Conservation (phyloP, 2,113 vertebrate genomes). For the Zosterops lateralis region DNA sequence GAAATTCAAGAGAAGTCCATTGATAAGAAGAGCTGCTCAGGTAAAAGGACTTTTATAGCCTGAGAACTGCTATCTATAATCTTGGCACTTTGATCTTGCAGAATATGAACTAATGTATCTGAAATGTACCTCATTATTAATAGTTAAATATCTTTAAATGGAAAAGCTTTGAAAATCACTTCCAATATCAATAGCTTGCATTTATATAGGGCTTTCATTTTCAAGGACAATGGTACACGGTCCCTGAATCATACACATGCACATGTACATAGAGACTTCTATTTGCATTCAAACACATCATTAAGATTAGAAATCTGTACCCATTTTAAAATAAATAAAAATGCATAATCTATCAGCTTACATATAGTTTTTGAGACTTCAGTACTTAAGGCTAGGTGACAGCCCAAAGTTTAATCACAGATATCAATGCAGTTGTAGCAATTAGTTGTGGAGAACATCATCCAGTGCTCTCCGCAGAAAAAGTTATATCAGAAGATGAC, state of each 20-base stretch:
- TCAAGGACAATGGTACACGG: neutral
- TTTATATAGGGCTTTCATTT: neutral
- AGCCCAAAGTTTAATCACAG: neutral
- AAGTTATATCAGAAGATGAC: rapidly evolving
- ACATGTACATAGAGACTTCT: neutral
- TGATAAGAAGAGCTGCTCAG: neutral
- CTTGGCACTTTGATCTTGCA: neutral
- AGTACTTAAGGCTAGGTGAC: neutral
- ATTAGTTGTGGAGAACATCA: neutral
- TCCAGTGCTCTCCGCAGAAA: neutral
- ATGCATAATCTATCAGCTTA: neutral
- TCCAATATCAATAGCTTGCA: neutral
- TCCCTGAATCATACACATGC: neutral
- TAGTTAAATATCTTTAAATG: conserved; percentile 9
- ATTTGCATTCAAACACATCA: neutral
- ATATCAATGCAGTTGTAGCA: neutral
- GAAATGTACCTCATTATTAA: conserved; percentile 24
- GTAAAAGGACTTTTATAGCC: neutral
- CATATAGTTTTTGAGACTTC: neutral
- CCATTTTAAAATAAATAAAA: neutral
- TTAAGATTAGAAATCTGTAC: neutral
- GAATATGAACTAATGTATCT: neutral
- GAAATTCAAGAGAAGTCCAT: neutral
- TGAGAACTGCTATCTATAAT: neutral
- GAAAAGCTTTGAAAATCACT: neutral